A percentile compares a stretch with the other conserved stretches of the same genome.
Evolutionary conservation across 1,140 invertebrate species (phyloP).

Genomic region (Globodera rostochiensis): DNA sequence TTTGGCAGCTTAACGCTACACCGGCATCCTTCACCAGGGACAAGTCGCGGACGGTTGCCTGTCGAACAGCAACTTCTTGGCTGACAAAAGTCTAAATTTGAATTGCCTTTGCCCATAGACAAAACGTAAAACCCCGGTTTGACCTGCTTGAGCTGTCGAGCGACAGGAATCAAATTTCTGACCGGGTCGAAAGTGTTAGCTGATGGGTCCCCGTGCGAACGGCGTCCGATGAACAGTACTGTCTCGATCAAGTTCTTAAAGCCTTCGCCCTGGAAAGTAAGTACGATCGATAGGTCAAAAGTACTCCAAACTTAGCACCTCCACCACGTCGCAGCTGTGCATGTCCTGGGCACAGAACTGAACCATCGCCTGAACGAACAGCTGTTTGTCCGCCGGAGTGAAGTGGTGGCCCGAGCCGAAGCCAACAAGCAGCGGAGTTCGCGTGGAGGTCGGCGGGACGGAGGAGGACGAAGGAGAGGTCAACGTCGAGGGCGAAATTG

Average conservation of each 20-base stretch:
- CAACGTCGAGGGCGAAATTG: not conserved
- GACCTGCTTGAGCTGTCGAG: slow-evolving; percentile 29
- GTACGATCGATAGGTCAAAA: not conserved
- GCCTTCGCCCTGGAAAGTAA: slow-evolving; percentile 50
- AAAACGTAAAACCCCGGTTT: not conserved
- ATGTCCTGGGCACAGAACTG: slow-evolving; percentile 60
- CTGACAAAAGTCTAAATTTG: slow-evolving; percentile 33
- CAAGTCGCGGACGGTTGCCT: slow-evolving; percentile 46
- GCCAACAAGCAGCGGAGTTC: not conserved
- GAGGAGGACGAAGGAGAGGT: not conserved
- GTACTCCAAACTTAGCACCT: slow-evolving; percentile 35
- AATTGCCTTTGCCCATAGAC: not conserved
- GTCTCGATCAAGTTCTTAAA: slow-evolving; percentile 59
- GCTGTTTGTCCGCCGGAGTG: slow-evolving; percentile 52
- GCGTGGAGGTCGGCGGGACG: not conserved
- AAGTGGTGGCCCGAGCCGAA: slow-evolving; percentile 52
- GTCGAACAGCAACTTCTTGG: slow-evolving; percentile 26
- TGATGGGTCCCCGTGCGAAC: slow-evolving; percentile 39
- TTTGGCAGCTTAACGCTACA: slow-evolving; percentile 48
- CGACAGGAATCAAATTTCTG: slow-evolving; percentile 33
- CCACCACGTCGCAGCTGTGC: slow-evolving; percentile 57
- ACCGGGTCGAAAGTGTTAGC: slow-evolving; percentile 33
- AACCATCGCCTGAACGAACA: slow-evolving; percentile 58
- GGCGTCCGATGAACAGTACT: slow-evolving; percentile 54
- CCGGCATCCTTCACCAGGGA: slow-evolving; percentile 40